Evolutionary conservation across 2,888 invertebrate species (phyloP).

Genomic region (Hirtodrosophila alboralis): DNA sequence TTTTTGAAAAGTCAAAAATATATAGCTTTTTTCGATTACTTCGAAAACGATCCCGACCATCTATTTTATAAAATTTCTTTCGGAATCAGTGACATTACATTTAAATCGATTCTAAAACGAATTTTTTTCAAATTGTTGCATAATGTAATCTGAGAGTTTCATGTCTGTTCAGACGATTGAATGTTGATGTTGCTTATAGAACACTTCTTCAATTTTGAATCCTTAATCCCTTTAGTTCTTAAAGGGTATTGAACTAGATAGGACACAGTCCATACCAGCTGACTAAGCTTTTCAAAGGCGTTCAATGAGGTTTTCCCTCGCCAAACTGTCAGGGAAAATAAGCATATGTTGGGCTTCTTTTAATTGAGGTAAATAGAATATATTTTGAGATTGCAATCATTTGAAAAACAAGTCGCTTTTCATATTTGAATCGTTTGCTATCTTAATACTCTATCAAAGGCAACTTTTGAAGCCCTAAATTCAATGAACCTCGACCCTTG

Average conservation of each 20-base stretch:
- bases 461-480: constrained; percentile 36
- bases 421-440: constrained; percentile 30
- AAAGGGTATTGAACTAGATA: neutral
- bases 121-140: too few relatives aligned
- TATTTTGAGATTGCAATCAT: constrained; percentile 40
- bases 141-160: too few relatives aligned
- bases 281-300: constrained; percentile 17
- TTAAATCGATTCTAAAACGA: too few relatives aligned
- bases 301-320: constrained; percentile 4
- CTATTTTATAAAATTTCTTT: too few relatives aligned
- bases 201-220: too few relatives aligned
- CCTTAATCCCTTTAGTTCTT: too few relatives aligned
- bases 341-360: constrained; percentile 80
- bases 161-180: too few relatives aligned
- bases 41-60: too few relatives aligned
- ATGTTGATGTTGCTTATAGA: too few relatives aligned
- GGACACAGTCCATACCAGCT: constrained; percentile 51
- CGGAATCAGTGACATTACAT: too few relatives aligned
- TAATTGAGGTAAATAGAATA: constrained; percentile 71
- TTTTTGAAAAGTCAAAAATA: too few relatives aligned
- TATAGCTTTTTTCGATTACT: too few relatives aligned
- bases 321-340: constrained; percentile 50
- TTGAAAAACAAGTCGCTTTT: constrained; percentile 29
- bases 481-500: constrained; percentile 20
- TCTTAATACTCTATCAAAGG: constrained; percentile 43